Base-by-base conservation (phyloP, 2,888 invertebrate species). In the Cosmorhoe ocellata region DNA sequence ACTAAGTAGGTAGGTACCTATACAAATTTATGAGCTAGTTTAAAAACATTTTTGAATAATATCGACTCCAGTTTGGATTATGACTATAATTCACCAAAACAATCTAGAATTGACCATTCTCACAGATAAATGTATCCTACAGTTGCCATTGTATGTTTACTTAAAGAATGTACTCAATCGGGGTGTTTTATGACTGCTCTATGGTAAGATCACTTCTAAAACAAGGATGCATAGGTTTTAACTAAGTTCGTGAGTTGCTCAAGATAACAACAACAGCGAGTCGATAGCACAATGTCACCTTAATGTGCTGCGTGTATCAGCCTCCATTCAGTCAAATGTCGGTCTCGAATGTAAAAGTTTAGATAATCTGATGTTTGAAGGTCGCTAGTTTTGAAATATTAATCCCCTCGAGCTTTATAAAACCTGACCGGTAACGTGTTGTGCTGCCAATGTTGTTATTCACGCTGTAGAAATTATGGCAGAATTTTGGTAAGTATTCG, bases 311-410 rank as follows among this genome's bases (percentile, higher is more conserved):
- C 63, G 65, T 63, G 58, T 62, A 66, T 64, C 67, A 65, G 66
- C 66, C 68, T 71, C 71, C 67, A 76, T 79, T 77, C 73, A 77
- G 69, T 63, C 64, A 67, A 24, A 69, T 67, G 66, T 64, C 66
- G 71, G 66, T 66, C 61, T 69, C 65, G 63, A 81, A 79, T 78
- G 83, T 84, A 84, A 82, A 83, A 82, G 82, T 82, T 78, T 74
- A 75, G 75, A 76, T 81, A 78, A 80, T 81, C 76, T 76, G 78
- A 79, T 75, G 76, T 69, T 71, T 79, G 76, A 84, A 84, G 84
- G 84, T 79, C 77, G 67, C 28, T 30, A 44, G 69, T 83, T 81
- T 78, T 81, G 84, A 74, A 84, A 85, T 73, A 61, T 30, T 71
- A 76, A 81, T 82, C 74, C 74, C 78, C 76, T 69, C 75, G 62